Evolutionary conservation across 2,797 vertebrate species (phyloP).

Genomic region (Cossypha dichroa): DNA sequence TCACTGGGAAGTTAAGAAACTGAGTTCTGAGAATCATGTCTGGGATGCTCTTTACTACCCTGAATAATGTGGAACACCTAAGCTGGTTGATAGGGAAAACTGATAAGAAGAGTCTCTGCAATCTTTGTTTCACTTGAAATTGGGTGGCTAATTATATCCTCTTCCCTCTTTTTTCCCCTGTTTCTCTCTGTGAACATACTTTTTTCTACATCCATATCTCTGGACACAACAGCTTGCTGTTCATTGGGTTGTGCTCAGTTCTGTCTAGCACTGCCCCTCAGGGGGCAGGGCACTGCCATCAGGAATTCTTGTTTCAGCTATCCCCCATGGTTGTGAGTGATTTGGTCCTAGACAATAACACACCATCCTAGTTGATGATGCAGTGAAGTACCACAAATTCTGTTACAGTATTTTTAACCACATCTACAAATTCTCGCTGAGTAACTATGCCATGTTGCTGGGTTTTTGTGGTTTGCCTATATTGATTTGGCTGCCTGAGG

Average conservation of each 20-base stretch:
- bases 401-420: not conserved
- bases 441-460: not conserved
- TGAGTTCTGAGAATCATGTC: not conserved
- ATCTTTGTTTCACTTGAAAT: not conserved
- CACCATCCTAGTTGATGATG: not conserved
- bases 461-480: not conserved
- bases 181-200: not conserved
- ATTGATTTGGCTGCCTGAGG: not conserved
- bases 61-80: not conserved
- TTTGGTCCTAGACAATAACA: not conserved
- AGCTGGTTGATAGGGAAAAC: not conserved
- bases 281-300: rapidly evolving
- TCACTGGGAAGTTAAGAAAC: not conserved
- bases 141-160: not conserved
- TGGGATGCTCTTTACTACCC: not conserved
- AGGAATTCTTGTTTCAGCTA: not conserved
- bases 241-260: not conserved
- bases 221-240: not conserved
- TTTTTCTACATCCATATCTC: not conserved
- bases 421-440: not conserved
- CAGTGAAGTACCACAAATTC: not conserved
- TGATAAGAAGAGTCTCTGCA: not conserved
- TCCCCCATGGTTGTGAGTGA: rapidly evolving
- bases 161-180: rapidly evolving
- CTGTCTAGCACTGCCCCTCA: not conserved